phyloP scores from a whole-genome alignment of 2,113 vertebrate genomes.

The Oryzias celebensis region DNA sequence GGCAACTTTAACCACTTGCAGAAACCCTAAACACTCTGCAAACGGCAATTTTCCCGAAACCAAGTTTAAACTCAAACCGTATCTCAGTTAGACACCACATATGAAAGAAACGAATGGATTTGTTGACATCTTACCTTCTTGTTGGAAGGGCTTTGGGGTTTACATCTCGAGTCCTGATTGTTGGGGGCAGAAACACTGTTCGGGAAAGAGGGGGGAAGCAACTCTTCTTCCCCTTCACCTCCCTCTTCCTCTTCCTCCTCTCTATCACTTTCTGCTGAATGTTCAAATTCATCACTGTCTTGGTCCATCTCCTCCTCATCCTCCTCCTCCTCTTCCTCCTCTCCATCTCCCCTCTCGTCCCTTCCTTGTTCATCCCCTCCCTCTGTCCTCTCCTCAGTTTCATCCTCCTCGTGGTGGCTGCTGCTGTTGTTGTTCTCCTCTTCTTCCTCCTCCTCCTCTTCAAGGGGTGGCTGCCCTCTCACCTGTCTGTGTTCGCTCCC shows the following conservation, averaged over 20 bases:
- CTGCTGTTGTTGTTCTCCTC: conserved; percentile 75
- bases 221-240: conserved; percentile 83
- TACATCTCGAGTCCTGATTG: conserved; percentile 84
- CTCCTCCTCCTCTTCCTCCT: conserved; percentile 81
- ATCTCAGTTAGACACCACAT: no score
- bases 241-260: conserved; percentile 90
- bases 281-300: conserved; percentile 97
- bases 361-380: conserved; percentile 75
- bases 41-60: no score
- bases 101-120: no score
- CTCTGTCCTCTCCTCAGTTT: conserved; percentile 73
- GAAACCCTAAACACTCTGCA: no score
- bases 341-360: conserved; percentile 79
- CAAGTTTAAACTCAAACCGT: no score
- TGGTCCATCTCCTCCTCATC: conserved; percentile 99
- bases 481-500: conserved; percentile 76
- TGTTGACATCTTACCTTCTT: conserved; percentile 84
- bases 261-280: conserved; percentile 90
- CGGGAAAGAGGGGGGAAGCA: conserved; percentile 75
- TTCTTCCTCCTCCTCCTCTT: conserved; percentile 82
- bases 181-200: conserved; percentile 86
- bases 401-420: conserved; percentile 81
- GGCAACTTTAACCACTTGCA: no score
- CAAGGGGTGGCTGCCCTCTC: conserved; percentile 63
- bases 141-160: conserved; percentile 85